Evolutionary conservation across 53 echinoderm and acorn worm genomes (phyloP).

Genomic region (Stichopus horrens): DNA sequence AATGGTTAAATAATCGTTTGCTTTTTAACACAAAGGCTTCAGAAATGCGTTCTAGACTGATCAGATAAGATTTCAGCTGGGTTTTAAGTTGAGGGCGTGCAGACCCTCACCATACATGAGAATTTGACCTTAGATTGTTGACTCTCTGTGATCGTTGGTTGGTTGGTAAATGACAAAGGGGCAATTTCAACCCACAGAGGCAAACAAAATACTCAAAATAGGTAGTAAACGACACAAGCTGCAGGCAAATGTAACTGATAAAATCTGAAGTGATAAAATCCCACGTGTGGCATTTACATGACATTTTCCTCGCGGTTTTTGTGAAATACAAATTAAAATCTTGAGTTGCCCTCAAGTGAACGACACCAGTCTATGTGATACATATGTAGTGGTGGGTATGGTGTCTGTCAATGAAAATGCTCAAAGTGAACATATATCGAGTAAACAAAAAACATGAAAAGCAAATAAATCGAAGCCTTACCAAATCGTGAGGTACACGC

Average conservation of each 20-base stretch:
- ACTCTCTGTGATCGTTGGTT: not conserved
- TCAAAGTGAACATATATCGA: too few species aligned
- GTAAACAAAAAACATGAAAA: too few species aligned
- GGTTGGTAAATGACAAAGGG: not conserved
- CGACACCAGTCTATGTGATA: too few species aligned
- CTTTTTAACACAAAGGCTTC: too few species aligned
- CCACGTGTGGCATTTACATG: not conserved
- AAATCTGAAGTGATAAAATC: not conserved
- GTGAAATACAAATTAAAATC: not conserved
- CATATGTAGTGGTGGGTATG: too few species aligned
- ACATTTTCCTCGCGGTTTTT: not conserved
- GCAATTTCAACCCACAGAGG: not conserved
- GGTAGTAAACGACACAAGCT: not conserved
- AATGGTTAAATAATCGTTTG: too few species aligned
- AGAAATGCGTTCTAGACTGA: too few species aligned
- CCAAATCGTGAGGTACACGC: too few species aligned
- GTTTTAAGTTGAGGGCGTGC: too few species aligned
- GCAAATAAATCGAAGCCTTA: too few species aligned
- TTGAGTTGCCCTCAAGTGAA: not conserved
- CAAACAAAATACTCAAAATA: not conserved
- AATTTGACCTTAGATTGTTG: not conserved
- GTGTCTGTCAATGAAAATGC: too few species aligned
- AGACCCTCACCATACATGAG: not conserved
- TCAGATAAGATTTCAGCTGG: too few species aligned
- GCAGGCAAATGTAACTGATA: not conserved